Evolutionary conservation across 2,797 vertebrate species (phyloP).

Genomic region (Enteromius anoplus): DNA sequence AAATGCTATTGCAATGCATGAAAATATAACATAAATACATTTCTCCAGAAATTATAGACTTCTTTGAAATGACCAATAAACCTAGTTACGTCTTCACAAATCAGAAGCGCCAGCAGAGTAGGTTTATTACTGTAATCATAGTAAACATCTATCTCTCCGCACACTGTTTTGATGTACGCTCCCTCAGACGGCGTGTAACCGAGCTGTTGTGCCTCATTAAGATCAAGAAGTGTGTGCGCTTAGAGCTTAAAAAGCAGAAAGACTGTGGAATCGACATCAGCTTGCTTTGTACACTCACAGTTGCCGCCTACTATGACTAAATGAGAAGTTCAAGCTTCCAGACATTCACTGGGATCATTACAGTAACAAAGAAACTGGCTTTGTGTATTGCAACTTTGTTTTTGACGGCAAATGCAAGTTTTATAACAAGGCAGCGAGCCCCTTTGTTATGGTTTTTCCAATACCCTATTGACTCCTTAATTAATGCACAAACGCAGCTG

Average conservation of each 20-base stretch:
- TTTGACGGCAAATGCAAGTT: conserved; percentile 14
- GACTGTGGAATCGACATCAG: conserved; percentile 11
- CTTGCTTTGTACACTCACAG: conserved; percentile 22
- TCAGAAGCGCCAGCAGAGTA: not conserved
- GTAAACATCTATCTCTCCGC: conserved; percentile 54
- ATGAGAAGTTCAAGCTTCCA: conserved; percentile 1
- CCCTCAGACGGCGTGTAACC: conserved; percentile 12
- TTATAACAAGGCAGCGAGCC: not conserved
- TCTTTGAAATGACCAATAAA: not conserved
- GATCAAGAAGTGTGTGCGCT: conserved; percentile 20
- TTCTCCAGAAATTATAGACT: not conserved
- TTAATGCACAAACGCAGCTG: conserved; percentile 15
- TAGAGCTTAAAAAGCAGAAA: conserved; percentile 20
- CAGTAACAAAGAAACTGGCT: conserved; percentile 19
- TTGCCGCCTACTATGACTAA: conserved; percentile 1
- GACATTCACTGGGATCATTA: not conserved
- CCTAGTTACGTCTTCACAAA: conserved; percentile 19
- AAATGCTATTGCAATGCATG: not conserved
- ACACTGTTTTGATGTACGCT: not conserved
- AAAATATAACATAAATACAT: not conserved
- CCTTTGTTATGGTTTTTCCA: conserved; percentile 10
- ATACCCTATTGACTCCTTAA: conserved; percentile 11
- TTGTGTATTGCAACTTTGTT: not conserved
- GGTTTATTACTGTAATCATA: conserved; percentile 23
- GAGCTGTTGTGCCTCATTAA: conserved; percentile 42